Conservation (phyloP, 2,113 vertebrate genomes). For the Calypte anna region DNA sequence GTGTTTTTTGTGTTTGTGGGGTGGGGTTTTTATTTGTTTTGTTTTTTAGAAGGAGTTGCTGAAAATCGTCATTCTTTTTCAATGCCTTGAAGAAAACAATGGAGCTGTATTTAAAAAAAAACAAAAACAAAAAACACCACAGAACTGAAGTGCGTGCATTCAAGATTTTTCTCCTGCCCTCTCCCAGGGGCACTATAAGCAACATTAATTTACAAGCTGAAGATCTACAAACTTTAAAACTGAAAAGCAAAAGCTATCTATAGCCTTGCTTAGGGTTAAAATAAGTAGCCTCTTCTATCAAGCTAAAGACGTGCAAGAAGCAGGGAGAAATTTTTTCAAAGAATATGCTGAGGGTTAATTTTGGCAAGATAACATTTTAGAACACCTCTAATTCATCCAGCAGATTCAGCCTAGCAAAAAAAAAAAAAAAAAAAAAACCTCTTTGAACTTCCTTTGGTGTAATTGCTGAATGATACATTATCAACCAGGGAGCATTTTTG, state of each 20-base stretch:
- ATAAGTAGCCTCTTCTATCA: background rate
- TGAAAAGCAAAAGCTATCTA: background rate
- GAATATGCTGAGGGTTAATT: background rate
- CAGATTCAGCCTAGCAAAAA: conserved; percentile 35
- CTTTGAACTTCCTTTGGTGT: conserved; percentile 41
- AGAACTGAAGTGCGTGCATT: background rate
- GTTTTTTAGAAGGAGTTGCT: background rate
- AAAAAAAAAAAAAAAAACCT: conserved; percentile 27
- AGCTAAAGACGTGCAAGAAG: background rate
- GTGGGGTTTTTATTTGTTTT: background rate
- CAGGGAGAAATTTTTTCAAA: background rate
- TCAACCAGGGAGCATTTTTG: conserved; percentile 48
- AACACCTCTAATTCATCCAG: conserved; percentile 22
- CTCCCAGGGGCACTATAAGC: background rate
- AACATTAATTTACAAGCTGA: background rate
- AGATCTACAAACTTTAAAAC: background rate
- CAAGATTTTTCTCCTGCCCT: background rate
- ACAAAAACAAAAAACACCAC: no score
- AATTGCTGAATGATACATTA: conserved; percentile 59
- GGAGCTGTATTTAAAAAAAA: background rate
- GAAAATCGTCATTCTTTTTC: conserved; percentile 19
- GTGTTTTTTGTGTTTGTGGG: background rate
- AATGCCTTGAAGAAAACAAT: conserved; percentile 15
- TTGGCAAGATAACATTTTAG: conserved; percentile 19
- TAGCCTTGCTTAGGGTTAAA: background rate